These are phyloP conservation scores for Hirtodrosophila alboralis DNA, from an alignment of 2,888 invertebrate species.

Conservation along the genomic window DNA sequence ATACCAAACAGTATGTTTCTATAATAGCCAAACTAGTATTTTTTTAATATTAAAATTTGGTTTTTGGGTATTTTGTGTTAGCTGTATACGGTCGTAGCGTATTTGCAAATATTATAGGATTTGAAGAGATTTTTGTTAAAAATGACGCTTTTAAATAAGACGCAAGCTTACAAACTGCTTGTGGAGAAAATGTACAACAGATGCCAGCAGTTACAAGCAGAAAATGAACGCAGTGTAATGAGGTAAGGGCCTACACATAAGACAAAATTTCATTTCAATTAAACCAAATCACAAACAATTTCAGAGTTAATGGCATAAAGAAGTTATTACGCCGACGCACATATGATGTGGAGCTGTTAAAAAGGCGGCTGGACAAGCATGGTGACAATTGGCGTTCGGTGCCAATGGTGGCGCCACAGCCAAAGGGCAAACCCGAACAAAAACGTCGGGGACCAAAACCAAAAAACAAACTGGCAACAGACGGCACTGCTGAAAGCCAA, in stretches of 20 bases:
- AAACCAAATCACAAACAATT: neutral
- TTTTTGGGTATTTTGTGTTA: too few relatives aligned
- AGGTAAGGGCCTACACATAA: slow-evolving; percentile 68
- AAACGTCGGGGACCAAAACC: slow-evolving; percentile 83
- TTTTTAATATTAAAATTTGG: too few relatives aligned
- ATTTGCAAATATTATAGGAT: too few relatives aligned
- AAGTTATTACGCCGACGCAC: slow-evolving; percentile 77
- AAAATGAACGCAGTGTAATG: slow-evolving; percentile 82
- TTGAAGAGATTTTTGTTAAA: neutral
- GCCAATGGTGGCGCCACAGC: slow-evolving; percentile 81
- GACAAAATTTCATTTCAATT: neutral
- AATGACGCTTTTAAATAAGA: slow-evolving; percentile 76
- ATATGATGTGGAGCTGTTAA: slow-evolving; percentile 81
- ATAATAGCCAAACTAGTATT: too few relatives aligned
- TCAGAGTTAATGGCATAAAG: slow-evolving; percentile 81
- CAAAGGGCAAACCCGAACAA: slow-evolving; percentile 82
- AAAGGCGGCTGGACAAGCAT: slow-evolving; percentile 81
- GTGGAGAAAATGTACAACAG: slow-evolving; percentile 78
- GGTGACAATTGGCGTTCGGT: slow-evolving; percentile 83
- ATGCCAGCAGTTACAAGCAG: slow-evolving; percentile 81
- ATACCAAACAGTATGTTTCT: too few relatives aligned
- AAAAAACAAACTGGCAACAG: slow-evolving; percentile 54
- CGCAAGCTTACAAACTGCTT: slow-evolving; percentile 76
- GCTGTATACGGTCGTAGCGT: too few relatives aligned
- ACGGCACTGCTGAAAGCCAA: slow-evolving; percentile 28